A percentile compares a stretch with the other conserved stretches of the same genome.
These are phyloP conservation scores for Caenorhabditis uteleia DNA, from an alignment of 2,888 invertebrate species.

Conservation along the genomic window DNA sequence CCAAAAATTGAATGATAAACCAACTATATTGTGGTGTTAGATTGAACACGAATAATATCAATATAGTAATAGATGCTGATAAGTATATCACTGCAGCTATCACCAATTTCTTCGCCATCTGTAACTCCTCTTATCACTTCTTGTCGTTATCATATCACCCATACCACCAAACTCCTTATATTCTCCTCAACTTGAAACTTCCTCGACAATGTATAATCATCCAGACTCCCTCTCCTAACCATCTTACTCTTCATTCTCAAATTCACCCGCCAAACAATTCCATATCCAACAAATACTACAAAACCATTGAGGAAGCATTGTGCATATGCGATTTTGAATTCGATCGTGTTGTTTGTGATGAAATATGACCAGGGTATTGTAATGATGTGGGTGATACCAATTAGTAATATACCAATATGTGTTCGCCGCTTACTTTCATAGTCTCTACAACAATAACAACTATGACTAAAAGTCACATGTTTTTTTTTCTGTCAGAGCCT, in stretches of 20 bases:
- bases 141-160: too few species aligned
- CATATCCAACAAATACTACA: background rate
- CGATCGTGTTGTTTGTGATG: background rate
- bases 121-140: background rate
- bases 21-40: too few species aligned
- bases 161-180: too few species aligned
- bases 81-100: background rate
- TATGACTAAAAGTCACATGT: background rate
- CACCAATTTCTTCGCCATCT: background rate
- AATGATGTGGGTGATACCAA: background rate
- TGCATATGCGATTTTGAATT: background rate
- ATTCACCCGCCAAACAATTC: background rate
- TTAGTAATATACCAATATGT: background rate
- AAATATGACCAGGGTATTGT: background rate
- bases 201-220: background rate
- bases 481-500: too few species aligned
- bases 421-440: background rate
- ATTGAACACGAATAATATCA: background rate
- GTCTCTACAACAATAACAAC: background rate
- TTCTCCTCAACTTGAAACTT: background rate
- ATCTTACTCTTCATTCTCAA: background rate
- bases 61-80: background rate
- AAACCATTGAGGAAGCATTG: background rate
- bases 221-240: background rate
- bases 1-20: too few species aligned